These are phyloP conservation scores for Acanthopleura granulata DNA, from an alignment of 2,888 invertebrate species.

Conservation along the genomic window DNA sequence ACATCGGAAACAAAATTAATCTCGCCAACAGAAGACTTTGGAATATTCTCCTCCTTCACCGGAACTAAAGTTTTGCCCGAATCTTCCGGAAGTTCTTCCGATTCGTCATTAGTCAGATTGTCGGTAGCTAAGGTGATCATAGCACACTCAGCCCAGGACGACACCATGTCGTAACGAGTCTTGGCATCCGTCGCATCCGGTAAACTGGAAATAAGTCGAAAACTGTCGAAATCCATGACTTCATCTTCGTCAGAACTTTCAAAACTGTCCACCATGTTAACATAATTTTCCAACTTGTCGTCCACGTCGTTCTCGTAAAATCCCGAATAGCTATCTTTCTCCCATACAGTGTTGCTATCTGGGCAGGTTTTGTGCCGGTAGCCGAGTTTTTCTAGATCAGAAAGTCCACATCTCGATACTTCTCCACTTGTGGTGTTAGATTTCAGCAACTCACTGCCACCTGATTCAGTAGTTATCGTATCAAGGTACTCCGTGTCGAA, in stretches of 20 bases:
- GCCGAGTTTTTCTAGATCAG: not conserved
- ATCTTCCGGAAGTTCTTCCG: not conserved
- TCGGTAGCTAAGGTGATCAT: not conserved
- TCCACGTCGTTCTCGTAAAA: conserved; percentile 12
- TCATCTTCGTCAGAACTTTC: conserved; percentile 16
- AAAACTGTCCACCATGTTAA: conserved; percentile 6
- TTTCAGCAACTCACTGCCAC: not conserved
- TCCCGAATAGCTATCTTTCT: conserved; percentile 2
- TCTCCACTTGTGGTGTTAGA: not conserved
- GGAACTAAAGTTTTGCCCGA: not conserved
- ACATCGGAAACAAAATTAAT: not conserved
- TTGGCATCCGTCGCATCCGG: conserved; percentile 4
- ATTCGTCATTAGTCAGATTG: not conserved
- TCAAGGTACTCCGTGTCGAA: conserved; percentile 8
- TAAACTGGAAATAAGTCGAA: not conserved
- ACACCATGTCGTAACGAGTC: conserved; percentile 10
- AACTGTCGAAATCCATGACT: not conserved
- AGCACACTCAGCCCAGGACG: conserved; percentile 7
- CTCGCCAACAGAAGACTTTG: not conserved
- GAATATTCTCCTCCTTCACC: not conserved
- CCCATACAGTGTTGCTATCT: not conserved
- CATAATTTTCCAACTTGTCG: conserved; percentile 16
- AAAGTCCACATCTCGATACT: not conserved
- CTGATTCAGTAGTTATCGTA: not conserved
- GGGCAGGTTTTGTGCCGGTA: not conserved